These are phyloP conservation scores for Zaprionus vittiger DNA, from an alignment of 1,140 invertebrate genomes.

Conservation along the genomic window DNA sequence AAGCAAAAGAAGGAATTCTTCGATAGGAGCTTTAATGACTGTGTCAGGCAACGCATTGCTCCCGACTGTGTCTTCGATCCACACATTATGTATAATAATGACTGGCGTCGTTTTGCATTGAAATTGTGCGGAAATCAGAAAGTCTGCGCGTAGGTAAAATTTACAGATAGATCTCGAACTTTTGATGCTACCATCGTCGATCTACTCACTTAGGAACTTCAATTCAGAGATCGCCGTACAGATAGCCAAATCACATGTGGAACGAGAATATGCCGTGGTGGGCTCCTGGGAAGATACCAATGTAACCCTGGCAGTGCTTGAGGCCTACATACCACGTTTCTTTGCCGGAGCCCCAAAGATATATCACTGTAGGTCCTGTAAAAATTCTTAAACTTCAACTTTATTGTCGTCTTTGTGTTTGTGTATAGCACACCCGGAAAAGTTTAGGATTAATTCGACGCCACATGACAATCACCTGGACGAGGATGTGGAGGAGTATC, in stretches of 20 bases:
- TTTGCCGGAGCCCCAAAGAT: slow-evolving; percentile 89
- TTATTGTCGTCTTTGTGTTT: slow-evolving; percentile 87
- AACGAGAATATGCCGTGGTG: slow-evolving; percentile 93
- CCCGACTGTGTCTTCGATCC: slow-evolving; percentile 89
- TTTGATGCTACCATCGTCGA: neutral
- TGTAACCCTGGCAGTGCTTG: slow-evolving; percentile 91
- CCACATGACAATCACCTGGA: slow-evolving; percentile 70
- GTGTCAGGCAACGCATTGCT: slow-evolving; percentile 89
- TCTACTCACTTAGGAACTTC: slow-evolving; percentile 88
- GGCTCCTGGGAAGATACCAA: slow-evolving; percentile 95
- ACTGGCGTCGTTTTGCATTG: slow-evolving; percentile 91
- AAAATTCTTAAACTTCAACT: neutral
- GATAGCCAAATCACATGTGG: slow-evolving; percentile 92
- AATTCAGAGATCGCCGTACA: slow-evolving; percentile 92
- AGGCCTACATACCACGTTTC: slow-evolving; percentile 93
- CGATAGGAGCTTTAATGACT: slow-evolving; percentile 95
- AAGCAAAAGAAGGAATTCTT: slow-evolving; percentile 92
- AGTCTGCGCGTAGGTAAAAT: slow-evolving; percentile 68
- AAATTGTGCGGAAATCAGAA: slow-evolving; percentile 93
- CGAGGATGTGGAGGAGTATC: slow-evolving; percentile 63
- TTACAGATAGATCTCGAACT: neutral
- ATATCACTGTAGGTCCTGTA: slow-evolving; percentile 69
- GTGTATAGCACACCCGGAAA: slow-evolving; percentile 84
- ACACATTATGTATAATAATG: slow-evolving; percentile 89
- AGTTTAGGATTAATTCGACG: slow-evolving; percentile 88